A percentile compares a stretch with the other conserved stretches of the same genome.
These are phyloP conservation scores for Cataglyphis livida DNA, from an alignment of 2,888 invertebrate genomes.

Conservation along the genomic window DNA sequence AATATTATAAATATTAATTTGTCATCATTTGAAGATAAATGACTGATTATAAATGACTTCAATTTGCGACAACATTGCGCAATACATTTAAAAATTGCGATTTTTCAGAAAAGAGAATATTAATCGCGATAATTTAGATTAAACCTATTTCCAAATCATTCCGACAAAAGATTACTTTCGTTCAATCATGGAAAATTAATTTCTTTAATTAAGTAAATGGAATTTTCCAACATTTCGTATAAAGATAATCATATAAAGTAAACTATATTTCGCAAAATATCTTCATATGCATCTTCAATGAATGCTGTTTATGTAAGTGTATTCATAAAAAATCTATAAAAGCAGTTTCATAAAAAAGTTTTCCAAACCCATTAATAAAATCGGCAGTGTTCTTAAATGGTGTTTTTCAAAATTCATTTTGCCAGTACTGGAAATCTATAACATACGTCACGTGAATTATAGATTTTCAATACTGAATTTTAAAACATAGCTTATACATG, in stretches of 20 bases:
- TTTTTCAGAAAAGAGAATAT: not conserved
- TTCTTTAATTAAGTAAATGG: constrained; percentile 46
- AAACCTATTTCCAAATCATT: constrained; percentile 4
- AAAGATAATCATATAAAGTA: not conserved
- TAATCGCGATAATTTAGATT: not conserved
- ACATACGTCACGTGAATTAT: too few relatives aligned
- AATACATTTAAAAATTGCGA: not conserved
- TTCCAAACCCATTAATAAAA: not conserved
- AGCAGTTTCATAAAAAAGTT: not conserved
- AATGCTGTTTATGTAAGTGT: not conserved
- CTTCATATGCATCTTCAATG: not conserved
- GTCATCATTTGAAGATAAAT: not conserved
- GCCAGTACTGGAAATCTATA: too few relatives aligned
- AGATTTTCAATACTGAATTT: too few relatives aligned
- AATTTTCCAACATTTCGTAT: constrained; percentile 4
- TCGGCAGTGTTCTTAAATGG: not conserved
- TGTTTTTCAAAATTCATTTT: too few relatives aligned
- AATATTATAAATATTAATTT: not conserved
- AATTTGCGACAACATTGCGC: not conserved
- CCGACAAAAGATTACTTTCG: constrained; percentile 43
- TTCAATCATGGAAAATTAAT: constrained; percentile 21
- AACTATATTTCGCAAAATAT: not conserved
- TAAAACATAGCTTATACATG: too few relatives aligned
- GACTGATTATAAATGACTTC: not conserved
- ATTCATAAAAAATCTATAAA: not conserved